A percentile compares a stretch with the other conserved stretches of the same genome.
These are phyloP conservation scores for Lacerta viridis DNA, from an alignment of 2,797 vertebrate genomes.

Conservation along the genomic window DNA sequence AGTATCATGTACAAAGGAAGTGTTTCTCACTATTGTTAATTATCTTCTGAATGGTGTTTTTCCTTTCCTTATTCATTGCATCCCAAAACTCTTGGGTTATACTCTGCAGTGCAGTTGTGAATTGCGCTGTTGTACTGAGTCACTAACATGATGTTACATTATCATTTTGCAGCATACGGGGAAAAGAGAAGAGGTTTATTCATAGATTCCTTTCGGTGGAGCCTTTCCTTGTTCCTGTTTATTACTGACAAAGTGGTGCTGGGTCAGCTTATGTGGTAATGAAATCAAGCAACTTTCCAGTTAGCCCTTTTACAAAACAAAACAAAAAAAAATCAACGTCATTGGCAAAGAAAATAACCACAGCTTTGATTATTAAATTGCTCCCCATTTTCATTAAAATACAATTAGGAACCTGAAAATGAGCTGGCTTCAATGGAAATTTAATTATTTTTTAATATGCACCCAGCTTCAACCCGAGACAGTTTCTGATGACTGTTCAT, in stretches of 20 bases:
- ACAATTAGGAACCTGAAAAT: not conserved
- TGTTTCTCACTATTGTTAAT: not conserved
- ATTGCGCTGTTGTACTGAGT: not conserved
- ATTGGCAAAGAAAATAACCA: not conserved
- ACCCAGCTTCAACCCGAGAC: not conserved
- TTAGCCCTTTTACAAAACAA: not conserved
- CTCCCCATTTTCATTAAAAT: not conserved
- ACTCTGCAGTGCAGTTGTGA: conserved; percentile 5
- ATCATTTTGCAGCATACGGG: conserved; percentile 12
- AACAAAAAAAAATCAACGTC: not conserved
- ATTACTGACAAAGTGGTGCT: not conserved
- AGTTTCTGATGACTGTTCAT: not conserved
- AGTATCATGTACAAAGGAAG: not conserved
- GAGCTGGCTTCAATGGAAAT: not conserved
- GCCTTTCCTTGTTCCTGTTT: not conserved
- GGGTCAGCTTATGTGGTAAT: conserved; percentile 20
- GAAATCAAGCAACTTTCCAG: conserved; percentile 21
- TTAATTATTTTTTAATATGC: conserved; percentile 7
- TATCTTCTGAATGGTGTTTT: not conserved
- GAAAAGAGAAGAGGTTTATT: not conserved
- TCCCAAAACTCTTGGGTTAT: not conserved
- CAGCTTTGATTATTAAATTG: not conserved
- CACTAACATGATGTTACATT: not conserved
- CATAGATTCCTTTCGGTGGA: not conserved
- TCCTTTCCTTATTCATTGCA: not conserved